A percentile compares a stretch with the other conserved stretches of the same genome.
Conservation (phyloP, 2,888 invertebrate genomes). For the Scaptomyza parva region DNA sequence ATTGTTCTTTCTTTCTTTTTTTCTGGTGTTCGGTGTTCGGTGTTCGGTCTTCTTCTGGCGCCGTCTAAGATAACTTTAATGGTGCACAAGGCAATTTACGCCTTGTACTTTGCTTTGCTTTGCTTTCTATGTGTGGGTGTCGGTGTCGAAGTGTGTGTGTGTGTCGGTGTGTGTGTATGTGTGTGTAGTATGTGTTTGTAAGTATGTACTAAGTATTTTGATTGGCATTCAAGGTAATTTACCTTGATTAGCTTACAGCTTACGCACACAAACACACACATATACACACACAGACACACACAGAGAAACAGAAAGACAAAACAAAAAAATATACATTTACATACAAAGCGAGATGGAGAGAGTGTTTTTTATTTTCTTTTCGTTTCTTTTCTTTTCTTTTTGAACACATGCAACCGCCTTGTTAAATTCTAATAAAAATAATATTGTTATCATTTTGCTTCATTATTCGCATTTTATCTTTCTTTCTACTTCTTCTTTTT, state of each 20-base stretch:
- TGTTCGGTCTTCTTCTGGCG: no score
- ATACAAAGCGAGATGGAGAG: background rate
- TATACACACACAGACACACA: background rate
- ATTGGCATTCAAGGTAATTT: constrained; percentile 41
- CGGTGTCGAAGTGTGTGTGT: background rate
- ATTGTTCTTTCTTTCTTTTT: background rate
- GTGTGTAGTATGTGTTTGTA: background rate
- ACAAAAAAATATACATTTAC: background rate
- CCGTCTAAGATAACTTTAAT: constrained; percentile 30
- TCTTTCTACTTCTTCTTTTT: background rate
- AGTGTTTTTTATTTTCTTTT: no score
- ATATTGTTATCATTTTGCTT: constrained; percentile 36
- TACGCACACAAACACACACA: background rate
- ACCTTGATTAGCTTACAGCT: constrained; percentile 39
- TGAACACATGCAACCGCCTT: constrained; percentile 18
- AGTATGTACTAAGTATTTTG: constrained; percentile 25
- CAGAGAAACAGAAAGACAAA: background rate
- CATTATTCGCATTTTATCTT: constrained; percentile 10
- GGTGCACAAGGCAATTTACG: constrained; percentile 25
- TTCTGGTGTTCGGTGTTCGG: no score
- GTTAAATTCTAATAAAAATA: constrained; percentile 46
- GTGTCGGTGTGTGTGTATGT: background rate
- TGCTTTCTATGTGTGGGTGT: background rate
- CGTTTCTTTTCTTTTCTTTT: background rate
- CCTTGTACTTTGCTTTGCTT: constrained; percentile 11